phyloP scores from a whole-genome alignment of 2,888 invertebrate species.

The Acleris laterana region DNA sequence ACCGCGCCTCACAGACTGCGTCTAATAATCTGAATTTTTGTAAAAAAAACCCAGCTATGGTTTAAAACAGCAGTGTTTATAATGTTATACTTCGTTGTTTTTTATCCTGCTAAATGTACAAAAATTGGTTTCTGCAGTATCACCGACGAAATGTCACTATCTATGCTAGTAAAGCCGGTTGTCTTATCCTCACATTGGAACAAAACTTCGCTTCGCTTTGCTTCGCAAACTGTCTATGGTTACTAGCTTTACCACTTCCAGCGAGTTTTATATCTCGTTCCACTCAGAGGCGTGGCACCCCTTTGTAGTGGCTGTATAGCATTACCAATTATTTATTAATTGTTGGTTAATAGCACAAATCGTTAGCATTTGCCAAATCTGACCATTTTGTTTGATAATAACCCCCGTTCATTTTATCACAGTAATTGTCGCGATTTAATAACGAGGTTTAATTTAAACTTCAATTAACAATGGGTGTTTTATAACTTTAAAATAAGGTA shows the following conservation, averaged over 20 bases:
- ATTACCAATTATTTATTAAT: conserved; percentile 41
- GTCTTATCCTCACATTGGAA: too few relatives aligned
- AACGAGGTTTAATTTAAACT: neutral
- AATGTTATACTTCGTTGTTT: too few relatives aligned
- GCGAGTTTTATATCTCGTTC: neutral
- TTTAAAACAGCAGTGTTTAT: too few relatives aligned
- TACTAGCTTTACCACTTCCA: conserved; percentile 1
- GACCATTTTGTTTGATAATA: conserved; percentile 19
- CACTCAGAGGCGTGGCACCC: conserved; percentile 18
- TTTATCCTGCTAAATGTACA: too few relatives aligned
- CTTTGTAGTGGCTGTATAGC: conserved; percentile 37
- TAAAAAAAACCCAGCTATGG: too few relatives aligned
- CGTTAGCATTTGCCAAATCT: conserved; percentile 25
- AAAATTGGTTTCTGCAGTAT: too few relatives aligned
- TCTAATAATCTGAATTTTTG: too few relatives aligned
- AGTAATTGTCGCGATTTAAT: neutral
- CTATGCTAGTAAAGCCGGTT: too few relatives aligned
- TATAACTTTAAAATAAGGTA: neutral
- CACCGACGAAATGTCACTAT: too few relatives aligned
- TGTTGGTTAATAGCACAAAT: conserved; percentile 34
- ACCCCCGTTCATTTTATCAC: conserved; percentile 9
- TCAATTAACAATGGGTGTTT: neutral
- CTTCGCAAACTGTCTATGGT: too few relatives aligned
- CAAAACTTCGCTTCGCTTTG: too few relatives aligned
- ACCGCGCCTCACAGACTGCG: too few relatives aligned